phyloP scores from a whole-genome alignment of 2,113 vertebrate species.

The Vidua macroura region DNA sequence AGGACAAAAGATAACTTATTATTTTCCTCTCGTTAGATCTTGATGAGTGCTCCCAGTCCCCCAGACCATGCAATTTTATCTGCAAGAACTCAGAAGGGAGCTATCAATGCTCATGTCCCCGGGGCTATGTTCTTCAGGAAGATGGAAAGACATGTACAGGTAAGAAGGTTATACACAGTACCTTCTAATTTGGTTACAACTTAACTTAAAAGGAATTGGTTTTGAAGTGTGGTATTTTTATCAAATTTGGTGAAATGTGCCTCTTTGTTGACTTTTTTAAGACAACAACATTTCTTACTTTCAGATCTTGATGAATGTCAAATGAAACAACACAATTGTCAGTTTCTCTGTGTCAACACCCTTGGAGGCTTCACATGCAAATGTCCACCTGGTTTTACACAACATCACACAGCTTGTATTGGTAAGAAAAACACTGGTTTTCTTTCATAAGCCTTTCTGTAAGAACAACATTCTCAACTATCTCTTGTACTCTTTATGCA shows the following conservation, averaged over 20 bases:
- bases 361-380: slow-evolving; percentile 86
- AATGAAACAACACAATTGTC: slow-evolving; percentile 84
- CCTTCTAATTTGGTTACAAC: not conserved
- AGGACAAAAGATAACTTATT: not conserved
- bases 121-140: slow-evolving; percentile 81
- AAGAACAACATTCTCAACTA: not conserved
- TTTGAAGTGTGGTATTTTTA: not conserved
- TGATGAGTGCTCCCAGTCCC: slow-evolving; percentile 84
- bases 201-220: not conserved
- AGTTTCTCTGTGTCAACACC: slow-evolving; percentile 85
- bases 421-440: slow-evolving; percentile 68
- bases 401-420: slow-evolving; percentile 85
- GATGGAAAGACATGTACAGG: slow-evolving; percentile 85
- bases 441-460: not conserved
- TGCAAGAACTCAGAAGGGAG: slow-evolving; percentile 85
- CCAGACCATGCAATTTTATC: slow-evolving; percentile 87
- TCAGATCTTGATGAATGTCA: slow-evolving; percentile 88
- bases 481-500: not conserved
- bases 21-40: slow-evolving; percentile 69
- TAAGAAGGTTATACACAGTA: not conserved
- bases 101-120: slow-evolving; percentile 82
- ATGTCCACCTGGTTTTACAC: slow-evolving; percentile 84
- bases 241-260: not conserved
- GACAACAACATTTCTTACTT: slow-evolving; percentile 12
- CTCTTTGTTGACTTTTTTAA: not conserved